Evolutionary conservation across 2,888 invertebrate genomes (phyloP), one percentile per base, ranked within the genome.

Genomic region (Petrolisthes cinctipes): DNA sequence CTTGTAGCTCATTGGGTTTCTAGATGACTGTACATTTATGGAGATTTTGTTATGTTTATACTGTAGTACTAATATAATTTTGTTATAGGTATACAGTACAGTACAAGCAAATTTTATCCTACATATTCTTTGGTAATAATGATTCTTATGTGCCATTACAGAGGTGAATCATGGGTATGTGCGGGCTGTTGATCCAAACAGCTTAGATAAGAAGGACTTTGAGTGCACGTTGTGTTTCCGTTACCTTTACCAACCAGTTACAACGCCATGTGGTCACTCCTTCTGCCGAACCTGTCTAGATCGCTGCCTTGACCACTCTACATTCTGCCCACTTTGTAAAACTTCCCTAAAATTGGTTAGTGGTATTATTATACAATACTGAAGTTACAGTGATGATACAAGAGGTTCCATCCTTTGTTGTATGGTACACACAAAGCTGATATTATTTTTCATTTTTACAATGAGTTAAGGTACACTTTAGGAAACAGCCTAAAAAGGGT

Each of bases 191-290:
- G 89, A 93, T 90, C 91, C 92, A 5, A 91, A 92, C 81, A 92
- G 93, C 86, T 92, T 95, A 82, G 94, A 94, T 90, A 93, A 93
- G 89, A 93, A 94, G 37, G 96, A 96, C 92, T 94, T 96, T 92
- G 96, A 97, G 92, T 98, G 97, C 92, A 95, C 96, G 83, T 93
- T 97, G 6, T 97, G 97, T 93, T 95, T 95, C 92, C 94, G 96
- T 82, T 94, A 96, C 1, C 94, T 97, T 89, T 95, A 95, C 93
- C 95, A 95, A 92, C 98, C 98, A 0, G 96, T 98, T 71, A 97
- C 97, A 20, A 97, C 98, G 4, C 95, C 96, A 0, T 98, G 98
- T 92, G 98, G 98, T 3, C 98, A 98, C 93, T 96, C 96, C 7
- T 98, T 97, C 93, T 98, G 98, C 93, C 94, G 96, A 92, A 95